phyloP scores from a whole-genome alignment of 2,888 invertebrate genomes.

The Dione juno region DNA sequence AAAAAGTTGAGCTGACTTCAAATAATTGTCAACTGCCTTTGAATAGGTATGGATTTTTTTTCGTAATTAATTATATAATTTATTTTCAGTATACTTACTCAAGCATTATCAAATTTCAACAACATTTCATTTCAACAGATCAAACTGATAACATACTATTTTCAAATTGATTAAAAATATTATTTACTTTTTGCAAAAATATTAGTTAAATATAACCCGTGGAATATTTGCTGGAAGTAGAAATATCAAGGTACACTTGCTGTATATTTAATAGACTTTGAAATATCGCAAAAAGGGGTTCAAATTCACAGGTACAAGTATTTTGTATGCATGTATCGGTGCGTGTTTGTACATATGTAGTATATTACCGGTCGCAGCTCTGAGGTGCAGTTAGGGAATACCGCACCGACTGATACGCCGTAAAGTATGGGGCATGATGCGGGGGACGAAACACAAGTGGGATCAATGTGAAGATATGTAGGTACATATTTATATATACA shows the following conservation, averaged over 20 bases:
- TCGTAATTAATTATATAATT: too few relatives aligned
- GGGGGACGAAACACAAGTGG: constrained; percentile 48
- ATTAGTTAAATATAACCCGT: not conserved
- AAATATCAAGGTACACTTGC: not conserved
- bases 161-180: too few relatives aligned
- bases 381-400: constrained; percentile 84
- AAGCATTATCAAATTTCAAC: too few relatives aligned
- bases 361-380: constrained; percentile 66
- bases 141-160: too few relatives aligned
- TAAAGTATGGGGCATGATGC: constrained; percentile 65
- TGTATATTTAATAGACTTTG: constrained; percentile 10
- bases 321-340: constrained; percentile 44
- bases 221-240: not conserved
- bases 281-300: constrained; percentile 19
- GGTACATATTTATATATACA: not conserved
- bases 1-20: too few relatives aligned
- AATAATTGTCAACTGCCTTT: too few relatives aligned
- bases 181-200: not conserved
- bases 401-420: constrained; percentile 81
- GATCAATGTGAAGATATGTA: constrained; percentile 42
- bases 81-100: too few relatives aligned
- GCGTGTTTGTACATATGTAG: constrained; percentile 45
- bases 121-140: too few relatives aligned
- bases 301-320: constrained; percentile 37
- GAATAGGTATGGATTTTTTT: too few relatives aligned